These are phyloP conservation scores for Drosophila colorata DNA, from an alignment of 2,888 invertebrate species.

Conservation along the genomic window DNA sequence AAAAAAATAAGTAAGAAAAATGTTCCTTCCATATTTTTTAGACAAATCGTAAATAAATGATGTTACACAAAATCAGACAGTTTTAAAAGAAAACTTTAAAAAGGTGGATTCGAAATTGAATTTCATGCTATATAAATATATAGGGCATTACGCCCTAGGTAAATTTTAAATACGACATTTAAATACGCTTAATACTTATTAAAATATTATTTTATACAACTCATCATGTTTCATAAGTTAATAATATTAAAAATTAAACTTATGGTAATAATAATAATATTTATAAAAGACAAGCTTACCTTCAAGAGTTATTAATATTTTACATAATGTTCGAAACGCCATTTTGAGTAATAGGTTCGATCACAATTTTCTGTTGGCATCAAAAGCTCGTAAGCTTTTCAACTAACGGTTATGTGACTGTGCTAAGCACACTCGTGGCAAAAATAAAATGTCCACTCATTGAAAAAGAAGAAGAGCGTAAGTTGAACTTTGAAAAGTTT, in stretches of 20 bases:
- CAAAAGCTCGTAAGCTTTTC: neutral
- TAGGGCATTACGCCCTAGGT: no score
- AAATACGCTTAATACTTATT: no score
- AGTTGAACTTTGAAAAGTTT: neutral
- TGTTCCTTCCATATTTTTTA: no score
- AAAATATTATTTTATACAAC: no score
- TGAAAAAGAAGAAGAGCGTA: neutral
- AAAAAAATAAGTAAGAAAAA: no score
- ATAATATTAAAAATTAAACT: neutral
- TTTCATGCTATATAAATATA: no score
- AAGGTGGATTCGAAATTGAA: no score
- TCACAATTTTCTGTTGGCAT: neutral
- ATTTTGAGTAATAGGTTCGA: neutral
- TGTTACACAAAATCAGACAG: no score
- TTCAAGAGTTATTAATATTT: neutral
- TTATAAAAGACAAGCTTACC: neutral
- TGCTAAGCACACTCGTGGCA: constrained; percentile 2
- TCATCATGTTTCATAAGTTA: no score
- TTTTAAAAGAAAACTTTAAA: no score
- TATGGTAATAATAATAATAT: neutral
- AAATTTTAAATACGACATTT: no score
- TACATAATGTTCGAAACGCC: neutral
- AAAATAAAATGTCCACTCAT: neutral
- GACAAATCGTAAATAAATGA: no score
- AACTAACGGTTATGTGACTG: neutral